These are phyloP conservation scores for Xiphophorus birchmanni DNA, from an alignment of 2,797 vertebrate genomes.

Conservation along the genomic window DNA sequence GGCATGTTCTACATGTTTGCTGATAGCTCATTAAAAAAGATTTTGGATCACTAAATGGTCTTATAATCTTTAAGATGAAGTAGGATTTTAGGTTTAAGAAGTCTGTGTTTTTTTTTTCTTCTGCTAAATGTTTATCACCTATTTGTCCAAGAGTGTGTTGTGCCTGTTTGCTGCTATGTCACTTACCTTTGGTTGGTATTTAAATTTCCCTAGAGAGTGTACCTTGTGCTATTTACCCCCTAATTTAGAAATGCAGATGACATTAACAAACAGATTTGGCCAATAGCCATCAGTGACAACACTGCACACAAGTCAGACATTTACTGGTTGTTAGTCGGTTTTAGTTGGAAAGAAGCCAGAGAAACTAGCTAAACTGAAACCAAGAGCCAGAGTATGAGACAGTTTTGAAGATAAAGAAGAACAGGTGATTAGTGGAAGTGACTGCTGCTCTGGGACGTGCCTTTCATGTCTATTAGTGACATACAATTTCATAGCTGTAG, in stretches of 20 bases:
- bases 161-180: not conserved
- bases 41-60: not conserved
- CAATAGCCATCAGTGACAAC: not conserved
- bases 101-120: not conserved
- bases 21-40: not conserved
- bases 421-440: not conserved
- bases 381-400: not conserved
- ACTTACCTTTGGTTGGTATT: not conserved
- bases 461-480: not conserved
- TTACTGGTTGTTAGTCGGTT: not conserved
- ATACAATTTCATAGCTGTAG: not conserved
- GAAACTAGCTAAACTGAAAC: not conserved
- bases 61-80: not conserved
- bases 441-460: not conserved
- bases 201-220: not conserved
- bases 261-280: not conserved
- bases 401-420: not conserved
- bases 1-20: too few relatives aligned
- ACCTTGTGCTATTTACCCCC: not conserved
- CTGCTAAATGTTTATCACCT: not conserved
- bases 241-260: not conserved
- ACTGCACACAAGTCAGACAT: not conserved
- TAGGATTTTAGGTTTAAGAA: not conserved
- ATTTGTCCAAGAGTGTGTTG: too few relatives aligned
- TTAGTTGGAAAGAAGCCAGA: too few relatives aligned